Base-by-base conservation (phyloP, 2,888 invertebrate species). In the Hanleya hanleyi region DNA sequence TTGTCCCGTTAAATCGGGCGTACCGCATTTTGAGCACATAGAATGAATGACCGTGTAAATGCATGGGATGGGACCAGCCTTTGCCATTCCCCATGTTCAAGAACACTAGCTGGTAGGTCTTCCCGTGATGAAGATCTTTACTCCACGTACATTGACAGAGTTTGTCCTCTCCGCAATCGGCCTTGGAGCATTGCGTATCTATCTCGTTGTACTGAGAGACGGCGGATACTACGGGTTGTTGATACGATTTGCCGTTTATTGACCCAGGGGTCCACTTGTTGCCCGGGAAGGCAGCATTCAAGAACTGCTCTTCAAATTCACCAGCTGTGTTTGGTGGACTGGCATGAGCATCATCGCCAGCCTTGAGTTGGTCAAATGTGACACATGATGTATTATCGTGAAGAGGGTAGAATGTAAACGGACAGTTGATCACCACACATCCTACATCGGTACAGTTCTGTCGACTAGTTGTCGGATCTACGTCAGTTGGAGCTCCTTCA, bases 41-140 rank as follows among this genome's bases (percentile, higher is more conserved):
- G 73, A 88, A 89, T 5, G 82, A 82, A 69, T 88, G 86, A 0
- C 89, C 89, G 62, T 89, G 88, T 77, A 88, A 74, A 69, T 89
- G 88, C 18, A 88, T 77, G 0, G 86, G 85, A 67, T 89, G 88
- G n/a, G 85, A 80, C 75, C 77, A 83, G 1, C 83, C 83, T 65
- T 74, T 80, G 6, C 87, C 87, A 0, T 12, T 66, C 1, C 85
- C 87, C 81, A 85, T 80, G 72, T 84, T 83, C 37, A 82, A 64
- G 37, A 87, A 74, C 1, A 87, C 80, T 70, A 88, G 74, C 73
- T 87, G 88, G 5, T 85, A 77, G 0, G 83, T 83, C 61, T 84
- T 80, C 1, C 77, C 81, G 57, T 81, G 71, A 0, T 82, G 71
- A 18, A 85, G 74, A 9, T 77, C 65, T 18, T 86, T 29, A 22